A percentile compares a stretch with the other conserved stretches of the same genome.
Evolutionary conservation across 2,113 vertebrate genomes (phyloP).

Genomic region (Fregata magnificens): DNA sequence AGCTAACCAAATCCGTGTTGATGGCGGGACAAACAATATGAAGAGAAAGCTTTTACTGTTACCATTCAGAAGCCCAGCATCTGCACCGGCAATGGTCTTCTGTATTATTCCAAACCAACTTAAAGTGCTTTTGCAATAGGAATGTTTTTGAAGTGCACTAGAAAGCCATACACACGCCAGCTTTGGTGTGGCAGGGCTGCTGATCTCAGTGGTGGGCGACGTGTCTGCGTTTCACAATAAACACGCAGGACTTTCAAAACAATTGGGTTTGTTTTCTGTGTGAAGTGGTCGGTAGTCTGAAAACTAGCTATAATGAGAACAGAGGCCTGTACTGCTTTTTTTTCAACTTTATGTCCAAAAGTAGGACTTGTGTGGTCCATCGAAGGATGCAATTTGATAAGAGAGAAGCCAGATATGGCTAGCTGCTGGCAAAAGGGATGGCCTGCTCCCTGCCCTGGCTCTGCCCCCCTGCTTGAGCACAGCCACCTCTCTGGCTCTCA

Average conservation of each 20-base stretch:
- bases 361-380: background rate
- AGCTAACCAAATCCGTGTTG: no score
- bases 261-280: background rate
- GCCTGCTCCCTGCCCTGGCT: background rate
- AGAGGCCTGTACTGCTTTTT: background rate
- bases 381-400: background rate
- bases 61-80: background rate
- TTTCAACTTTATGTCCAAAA: background rate
- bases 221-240: background rate
- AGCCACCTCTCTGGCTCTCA: background rate
- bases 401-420: background rate
- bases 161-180: background rate
- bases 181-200: background rate
- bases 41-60: background rate
- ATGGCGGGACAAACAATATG: background rate
- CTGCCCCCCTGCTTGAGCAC: no score
- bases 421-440: background rate
- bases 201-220: accelerated
- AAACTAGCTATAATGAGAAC: background rate
- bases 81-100: background rate
- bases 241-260: background rate
- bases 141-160: background rate
- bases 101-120: background rate
- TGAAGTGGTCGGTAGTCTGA: background rate
- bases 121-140: background rate